These are phyloP conservation scores for Tretioscincus oriximinensis DNA, from an alignment of 2,113 vertebrate genomes.

Conservation along the genomic window DNA sequence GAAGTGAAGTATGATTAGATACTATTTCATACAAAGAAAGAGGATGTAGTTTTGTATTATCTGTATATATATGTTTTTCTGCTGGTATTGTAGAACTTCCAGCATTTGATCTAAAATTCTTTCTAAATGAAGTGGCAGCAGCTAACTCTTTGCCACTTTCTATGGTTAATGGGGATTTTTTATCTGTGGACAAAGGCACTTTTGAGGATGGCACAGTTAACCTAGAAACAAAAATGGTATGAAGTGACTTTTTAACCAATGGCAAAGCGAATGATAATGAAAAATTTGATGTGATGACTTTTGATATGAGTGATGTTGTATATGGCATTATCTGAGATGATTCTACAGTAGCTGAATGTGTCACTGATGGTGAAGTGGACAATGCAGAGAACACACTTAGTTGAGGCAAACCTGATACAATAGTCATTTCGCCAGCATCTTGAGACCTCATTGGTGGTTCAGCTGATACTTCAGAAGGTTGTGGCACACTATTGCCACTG, in stretches of 20 bases:
- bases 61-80: conserved; percentile 18
- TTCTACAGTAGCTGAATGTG: conserved; percentile 25
- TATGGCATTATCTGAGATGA: conserved; percentile 55
- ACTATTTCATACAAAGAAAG: conserved; percentile 31
- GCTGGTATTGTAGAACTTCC: conserved; percentile 28
- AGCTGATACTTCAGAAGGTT: conserved; percentile 72
- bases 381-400: conserved; percentile 64
- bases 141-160: background rate
- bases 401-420: conserved; percentile 85
- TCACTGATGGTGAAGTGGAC: conserved; percentile 46
- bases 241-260: conserved; percentile 60
- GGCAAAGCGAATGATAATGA: conserved; percentile 58
- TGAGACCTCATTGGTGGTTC: conserved; percentile 68
- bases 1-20: background rate
- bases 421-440: conserved; percentile 64
- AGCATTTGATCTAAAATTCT: conserved; percentile 16
- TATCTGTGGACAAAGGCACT: conserved; percentile 50
- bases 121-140: conserved; percentile 8
- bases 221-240: conserved; percentile 65
- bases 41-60: conserved; percentile 17
- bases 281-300: conserved; percentile 36
- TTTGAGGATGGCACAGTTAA: conserved; percentile 36
- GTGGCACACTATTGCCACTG: conserved; percentile 74
- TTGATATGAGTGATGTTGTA: conserved; percentile 59
- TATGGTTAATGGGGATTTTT: conserved; percentile 27